Evolutionary conservation across 1,140 invertebrate species (phyloP).

Genomic region (Argopecten irradians): DNA sequence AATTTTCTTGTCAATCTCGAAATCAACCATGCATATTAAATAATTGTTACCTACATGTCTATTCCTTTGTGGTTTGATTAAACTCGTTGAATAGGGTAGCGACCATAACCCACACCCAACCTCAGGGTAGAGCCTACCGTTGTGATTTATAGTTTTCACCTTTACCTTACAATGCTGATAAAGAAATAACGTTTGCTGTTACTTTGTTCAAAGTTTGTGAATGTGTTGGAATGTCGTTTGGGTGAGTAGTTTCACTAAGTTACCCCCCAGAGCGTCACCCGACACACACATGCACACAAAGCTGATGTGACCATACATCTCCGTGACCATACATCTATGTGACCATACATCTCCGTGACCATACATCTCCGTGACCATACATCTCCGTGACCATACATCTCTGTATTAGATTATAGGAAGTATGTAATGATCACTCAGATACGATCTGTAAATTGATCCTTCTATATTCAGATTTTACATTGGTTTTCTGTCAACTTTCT

Average conservation of each 20-base stretch:
- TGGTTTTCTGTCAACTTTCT: background rate
- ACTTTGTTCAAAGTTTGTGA: background rate
- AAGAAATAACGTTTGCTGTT: background rate
- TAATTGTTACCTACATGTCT: slow-evolving; percentile 10
- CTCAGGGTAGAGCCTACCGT: background rate
- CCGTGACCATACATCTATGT: too few species aligned
- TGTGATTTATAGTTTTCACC: background rate
- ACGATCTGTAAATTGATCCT: background rate
- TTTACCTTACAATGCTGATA: background rate
- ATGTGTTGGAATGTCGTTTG: background rate
- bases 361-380: too few species aligned
- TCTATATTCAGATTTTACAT: background rate
- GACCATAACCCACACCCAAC: background rate
- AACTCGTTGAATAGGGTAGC: background rate
- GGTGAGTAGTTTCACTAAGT: background rate
- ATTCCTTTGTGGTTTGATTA: background rate
- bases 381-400: background rate
- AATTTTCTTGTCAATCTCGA: slow-evolving; percentile 3
- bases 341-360: too few species aligned
- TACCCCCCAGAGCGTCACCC: background rate
- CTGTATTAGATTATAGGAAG: background rate
- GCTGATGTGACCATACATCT: too few species aligned
- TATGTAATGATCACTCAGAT: background rate
- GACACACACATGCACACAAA: background rate
- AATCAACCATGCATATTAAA: background rate